A percentile compares a stretch with the other conserved stretches of the same genome.
These are phyloP conservation scores for Tubulanus polymorphus DNA, from an alignment of 2,888 invertebrate genomes.

Conservation along the genomic window DNA sequence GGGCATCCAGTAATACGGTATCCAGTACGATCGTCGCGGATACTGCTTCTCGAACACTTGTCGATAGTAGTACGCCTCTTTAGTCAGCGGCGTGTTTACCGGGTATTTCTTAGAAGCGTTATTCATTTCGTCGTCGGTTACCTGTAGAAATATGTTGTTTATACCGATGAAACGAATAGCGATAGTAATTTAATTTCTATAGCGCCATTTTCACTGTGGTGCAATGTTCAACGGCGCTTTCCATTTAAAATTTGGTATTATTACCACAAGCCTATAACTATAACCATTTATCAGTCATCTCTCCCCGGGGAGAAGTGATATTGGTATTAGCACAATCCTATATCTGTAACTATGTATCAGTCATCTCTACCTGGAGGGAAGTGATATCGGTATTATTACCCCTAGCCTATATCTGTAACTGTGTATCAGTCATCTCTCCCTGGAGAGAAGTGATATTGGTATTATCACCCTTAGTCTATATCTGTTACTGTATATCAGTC, in stretches of 20 bases:
- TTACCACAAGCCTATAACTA: neutral
- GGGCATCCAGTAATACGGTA: slow-evolving; percentile 54
- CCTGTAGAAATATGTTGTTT: slow-evolving; percentile 33
- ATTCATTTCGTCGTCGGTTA: slow-evolving; percentile 51
- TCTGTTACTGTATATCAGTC: too few relatives aligned
- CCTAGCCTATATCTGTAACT: neutral
- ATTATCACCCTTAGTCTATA: neutral
- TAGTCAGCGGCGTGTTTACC: slow-evolving; percentile 55
- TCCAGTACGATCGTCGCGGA: slow-evolving; percentile 41
- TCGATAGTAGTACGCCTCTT: slow-evolving; percentile 56
- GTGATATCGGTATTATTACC: neutral
- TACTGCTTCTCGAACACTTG: slow-evolving; percentile 54
- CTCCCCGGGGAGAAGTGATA: too few relatives aligned
- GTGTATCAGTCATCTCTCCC: too few relatives aligned
- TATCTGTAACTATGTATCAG: too few relatives aligned
- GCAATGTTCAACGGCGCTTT: neutral
- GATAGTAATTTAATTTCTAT: neutral
- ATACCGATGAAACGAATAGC: too few relatives aligned
- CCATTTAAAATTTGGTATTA: neutral
- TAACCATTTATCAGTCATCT: too few relatives aligned
- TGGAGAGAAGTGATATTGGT: too few relatives aligned
- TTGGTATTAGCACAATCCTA: neutral
- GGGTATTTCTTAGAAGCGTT: slow-evolving; percentile 42
- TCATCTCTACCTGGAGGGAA: too few relatives aligned
- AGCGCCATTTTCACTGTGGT: neutral